Percentiles rank a stretch among this genome's conserved stretches.
These are phyloP conservation scores for Podiceps cristatus DNA, from an alignment of 2,113 vertebrate genomes.

Conservation along the genomic window DNA sequence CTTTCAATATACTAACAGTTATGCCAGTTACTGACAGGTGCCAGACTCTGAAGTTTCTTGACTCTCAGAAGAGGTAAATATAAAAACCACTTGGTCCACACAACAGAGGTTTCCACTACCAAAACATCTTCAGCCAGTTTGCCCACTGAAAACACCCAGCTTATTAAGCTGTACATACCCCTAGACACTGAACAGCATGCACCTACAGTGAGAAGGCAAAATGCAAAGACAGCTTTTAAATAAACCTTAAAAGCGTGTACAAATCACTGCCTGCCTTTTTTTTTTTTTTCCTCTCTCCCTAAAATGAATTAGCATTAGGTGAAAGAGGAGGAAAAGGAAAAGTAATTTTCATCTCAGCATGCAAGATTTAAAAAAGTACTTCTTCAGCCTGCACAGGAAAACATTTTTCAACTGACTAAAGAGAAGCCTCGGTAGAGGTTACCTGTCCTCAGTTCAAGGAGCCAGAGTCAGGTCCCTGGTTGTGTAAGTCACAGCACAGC, in stretches of 20 bases:
- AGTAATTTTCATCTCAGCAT: not conserved
- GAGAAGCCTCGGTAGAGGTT: not conserved
- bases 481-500: not conserved
- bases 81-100: not conserved
- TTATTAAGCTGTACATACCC: not conserved
- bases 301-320: not conserved
- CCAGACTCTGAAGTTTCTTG: not conserved
- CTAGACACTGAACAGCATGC: not conserved
- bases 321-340: not conserved
- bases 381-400: not conserved
- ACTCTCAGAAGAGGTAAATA: not conserved
- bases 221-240: not conserved
- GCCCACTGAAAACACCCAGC: not conserved
- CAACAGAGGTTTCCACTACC: not conserved
- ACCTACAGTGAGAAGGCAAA: not conserved
- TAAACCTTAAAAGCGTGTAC: accelerated
- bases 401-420: not conserved
- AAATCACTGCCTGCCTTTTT: not conserved
- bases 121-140: not conserved
- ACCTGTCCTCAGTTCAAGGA: not conserved
- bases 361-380: not conserved
- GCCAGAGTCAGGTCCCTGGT: not conserved
- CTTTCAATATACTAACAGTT: not conserved
- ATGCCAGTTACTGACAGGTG: not conserved
- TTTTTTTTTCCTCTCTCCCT: accelerated